Conservation (phyloP, 2,888 invertebrate species). For the Cataglyphis altisquamis region DNA sequence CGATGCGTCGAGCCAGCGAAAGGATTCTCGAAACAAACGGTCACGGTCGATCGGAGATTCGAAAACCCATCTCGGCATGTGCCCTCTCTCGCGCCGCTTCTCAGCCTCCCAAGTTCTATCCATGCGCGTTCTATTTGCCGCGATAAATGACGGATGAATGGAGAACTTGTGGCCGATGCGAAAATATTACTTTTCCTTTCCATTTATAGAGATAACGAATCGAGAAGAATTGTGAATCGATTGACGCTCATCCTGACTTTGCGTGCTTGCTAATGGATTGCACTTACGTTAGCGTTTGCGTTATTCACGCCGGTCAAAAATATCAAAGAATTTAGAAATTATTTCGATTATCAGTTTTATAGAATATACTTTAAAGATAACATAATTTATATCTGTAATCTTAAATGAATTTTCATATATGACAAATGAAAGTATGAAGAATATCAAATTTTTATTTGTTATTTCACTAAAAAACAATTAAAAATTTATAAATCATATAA, state of each 20-base stretch:
- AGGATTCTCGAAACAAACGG: conserved; percentile 62
- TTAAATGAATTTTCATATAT: neutral
- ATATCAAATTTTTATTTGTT: neutral
- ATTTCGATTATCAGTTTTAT: neutral
- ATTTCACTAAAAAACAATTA: neutral
- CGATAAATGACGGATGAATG: neutral
- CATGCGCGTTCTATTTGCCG: neutral
- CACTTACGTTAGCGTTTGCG: neutral
- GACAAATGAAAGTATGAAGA: neutral
- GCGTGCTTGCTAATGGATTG: neutral
- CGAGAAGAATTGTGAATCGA: neutral
- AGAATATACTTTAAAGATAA: neutral
- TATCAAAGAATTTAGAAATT: neutral
- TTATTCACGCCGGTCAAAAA: neutral
- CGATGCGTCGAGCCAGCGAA: conserved; percentile 21
- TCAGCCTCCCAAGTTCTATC: neutral
- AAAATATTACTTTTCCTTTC: conserved; percentile 18
- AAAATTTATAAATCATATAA: neutral
- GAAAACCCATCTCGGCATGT: conserved; percentile 33
- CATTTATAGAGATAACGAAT: neutral
- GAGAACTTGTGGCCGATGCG: neutral
- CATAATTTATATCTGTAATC: neutral
- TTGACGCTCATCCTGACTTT: neutral
- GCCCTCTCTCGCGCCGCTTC: conserved; percentile 11
- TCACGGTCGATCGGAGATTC: conserved; percentile 59